Evolutionary conservation across 2,113 vertebrate genomes (phyloP), one percentile per base, ranked within the genome.

Genomic region (Bos javanicus): DNA sequence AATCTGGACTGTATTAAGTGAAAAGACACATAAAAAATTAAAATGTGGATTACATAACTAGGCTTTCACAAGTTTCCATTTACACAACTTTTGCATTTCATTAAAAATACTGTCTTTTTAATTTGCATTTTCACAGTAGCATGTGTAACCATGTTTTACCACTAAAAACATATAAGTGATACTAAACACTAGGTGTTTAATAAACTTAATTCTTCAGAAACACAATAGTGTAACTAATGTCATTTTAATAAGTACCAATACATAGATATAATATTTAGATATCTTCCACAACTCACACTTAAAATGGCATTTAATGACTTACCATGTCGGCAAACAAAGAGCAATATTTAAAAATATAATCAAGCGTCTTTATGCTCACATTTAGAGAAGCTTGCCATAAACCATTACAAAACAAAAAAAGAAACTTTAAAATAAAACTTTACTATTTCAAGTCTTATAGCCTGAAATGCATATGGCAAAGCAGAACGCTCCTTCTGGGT

Each of bases 271-370:
- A 76, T 76, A 93, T 94, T 84, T 90, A 86, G 62, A 60, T 52
- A 92, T 36, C 80, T 67, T 67, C 81, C 74, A 46, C 15, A 96
- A 87, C 21, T 93, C 95, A 60, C 48, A 57, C 62, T 91, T 89
- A 71, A 60, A 89, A 93, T 91, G 67, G 28, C 48, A 30, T 93
- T 95, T 96, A 94, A 96, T 93, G 94, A 71, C 85, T 81, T 86
- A 52, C 28, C 56, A 86, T 88, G 91, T 93, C 56, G 90, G 81
- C 80, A 95, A 97, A 97, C 91, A 64, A 97, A 80, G 76, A 95
- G 67, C 26, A 67, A 50, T 88, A 95, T 97, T 96, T 91, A 56
- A 95, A 97, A 96, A 97, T 86, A 86, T 30, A 97, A 97, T 71
- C 81, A 93, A 96, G 87, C 60, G 33, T 59, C 82, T 96, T 96